Evolutionary conservation across 1,140 invertebrate species (phyloP), one percentile per base, ranked within the genome.

Genomic region (Pseudomyrmex concolor): DNA sequence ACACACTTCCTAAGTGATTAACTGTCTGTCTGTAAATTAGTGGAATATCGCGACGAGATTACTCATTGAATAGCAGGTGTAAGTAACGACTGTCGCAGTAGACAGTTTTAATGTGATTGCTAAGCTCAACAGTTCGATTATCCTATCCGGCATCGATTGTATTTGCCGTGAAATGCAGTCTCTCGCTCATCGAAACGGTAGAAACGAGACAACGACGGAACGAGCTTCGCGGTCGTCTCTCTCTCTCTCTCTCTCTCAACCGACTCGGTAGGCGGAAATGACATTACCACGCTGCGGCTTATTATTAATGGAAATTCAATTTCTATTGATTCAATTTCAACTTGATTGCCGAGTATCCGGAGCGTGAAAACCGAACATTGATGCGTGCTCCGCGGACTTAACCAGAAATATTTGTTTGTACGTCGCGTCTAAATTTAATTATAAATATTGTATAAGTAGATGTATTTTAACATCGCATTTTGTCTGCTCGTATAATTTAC

Each of bases 221-320:
- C 34, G 34, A 19, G 60, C 9, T 51, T 51, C 19, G 43, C 74
- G 51, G 9, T 12, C n/a, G n/a, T n/a, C n/a, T n/a, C n/a, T n/a
- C n/a, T n/a, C n/a, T n/a, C n/a, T n/a, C n/a, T n/a, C n/a, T n/a
- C 1, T n/a, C 15, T 22, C 55, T 50, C 66, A 19, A 50, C 54
- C 10, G 10, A 7, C n/a, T 9, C 25, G 62, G 13, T 55, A 67
- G 5, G 17, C 67, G 84, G 84, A 86, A 87, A 87, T 78, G 72
- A 84, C 80, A 72, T 87, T 87, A 86, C 63, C 54, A 51, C 59
- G 86, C 51, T 12, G 66, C 83, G 87, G 83, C 86, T 66, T 77
- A 67, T 87, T 77, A 83, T 87, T 87, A 85, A 85, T 89, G 73
- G 86, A 89, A 88, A 89, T 85, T 78, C 86, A 73, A 88, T 88